A percentile compares a stretch with the other conserved stretches of the same genome.
phyloP scores from a whole-genome alignment of 1,140 invertebrate species.

The Hesperophylax magnus region DNA sequence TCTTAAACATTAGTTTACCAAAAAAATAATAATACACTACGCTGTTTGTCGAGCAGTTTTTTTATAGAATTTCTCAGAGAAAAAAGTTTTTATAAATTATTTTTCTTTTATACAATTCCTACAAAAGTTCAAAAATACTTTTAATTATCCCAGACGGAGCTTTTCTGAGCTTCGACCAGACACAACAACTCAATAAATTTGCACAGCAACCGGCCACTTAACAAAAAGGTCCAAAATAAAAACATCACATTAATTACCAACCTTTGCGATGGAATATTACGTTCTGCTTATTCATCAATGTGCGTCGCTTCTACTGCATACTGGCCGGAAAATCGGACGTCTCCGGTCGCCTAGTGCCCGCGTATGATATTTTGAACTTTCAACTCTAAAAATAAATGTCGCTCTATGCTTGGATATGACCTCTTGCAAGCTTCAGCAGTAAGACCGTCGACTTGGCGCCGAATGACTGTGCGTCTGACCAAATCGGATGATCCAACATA shows the following conservation, averaged over 20 bases:
- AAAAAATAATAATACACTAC: too few relatives aligned
- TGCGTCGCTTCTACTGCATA: neutral
- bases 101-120: too few relatives aligned
- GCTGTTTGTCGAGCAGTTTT: too few relatives aligned
- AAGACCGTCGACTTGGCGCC: slow-evolving; percentile 39
- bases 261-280: neutral
- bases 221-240: neutral
- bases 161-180: slow-evolving; percentile 20
- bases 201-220: neutral
- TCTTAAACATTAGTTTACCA: too few relatives aligned
- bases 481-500: neutral
- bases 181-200: neutral
- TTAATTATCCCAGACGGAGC: slow-evolving; percentile 32
- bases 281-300: neutral
- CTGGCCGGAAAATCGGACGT: slow-evolving; percentile 10
- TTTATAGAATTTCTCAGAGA: too few relatives aligned
- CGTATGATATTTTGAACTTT: slow-evolving; percentile 56
- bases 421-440: slow-evolving; percentile 51
- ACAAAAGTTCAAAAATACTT: slow-evolving; percentile 25
- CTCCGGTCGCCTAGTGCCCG: neutral
- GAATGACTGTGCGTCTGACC: slow-evolving; percentile 37
- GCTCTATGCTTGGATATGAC: slow-evolving; percentile 47
- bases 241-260: neutral
- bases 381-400: slow-evolving; percentile 59
- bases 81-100: too few relatives aligned